Percentiles rank a stretch among this genome's conserved stretches.
Conservation (phyloP, 1,140 invertebrate species). For the Cephus cinctus region DNA sequence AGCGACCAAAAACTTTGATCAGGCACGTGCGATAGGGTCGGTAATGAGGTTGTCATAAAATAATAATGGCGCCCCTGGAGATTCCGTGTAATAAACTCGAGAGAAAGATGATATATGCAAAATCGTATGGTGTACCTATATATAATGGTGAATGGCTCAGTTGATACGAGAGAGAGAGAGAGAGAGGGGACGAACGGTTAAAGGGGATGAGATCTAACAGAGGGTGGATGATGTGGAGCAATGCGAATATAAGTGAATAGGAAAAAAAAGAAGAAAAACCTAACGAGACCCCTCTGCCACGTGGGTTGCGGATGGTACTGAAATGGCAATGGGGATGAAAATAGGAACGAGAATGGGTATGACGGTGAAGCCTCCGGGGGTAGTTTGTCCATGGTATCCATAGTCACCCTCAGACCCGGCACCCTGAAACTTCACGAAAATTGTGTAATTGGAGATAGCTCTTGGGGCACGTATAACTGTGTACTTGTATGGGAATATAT, state of each 20-base stretch:
- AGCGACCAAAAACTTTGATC: too few species aligned
- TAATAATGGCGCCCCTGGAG: too few species aligned
- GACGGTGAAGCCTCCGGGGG: slow-evolving; percentile 32
- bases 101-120: too few species aligned
- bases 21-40: too few species aligned
- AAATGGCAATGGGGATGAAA: slow-evolving; percentile 17
- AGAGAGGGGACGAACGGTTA: slow-evolving; percentile 16
- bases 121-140: too few species aligned
- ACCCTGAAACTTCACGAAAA: slow-evolving; percentile 43
- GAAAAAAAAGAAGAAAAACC: slow-evolving; percentile 43
- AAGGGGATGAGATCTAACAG: slow-evolving; percentile 12
- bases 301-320: slow-evolving; percentile 2
- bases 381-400: slow-evolving; percentile 29
- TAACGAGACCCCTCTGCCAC: slow-evolving; percentile 36
- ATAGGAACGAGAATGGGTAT: slow-evolving; percentile 27
- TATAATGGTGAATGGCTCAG: slow-evolving; percentile 13
- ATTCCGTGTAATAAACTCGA: too few species aligned
- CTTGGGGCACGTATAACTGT: too few species aligned
- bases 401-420: slow-evolving; percentile 26
- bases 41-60: too few species aligned
- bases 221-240: slow-evolving; percentile 14
- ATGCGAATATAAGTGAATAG: slow-evolving; percentile 40
- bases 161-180: slow-evolving; percentile 15
- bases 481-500: too few species aligned
- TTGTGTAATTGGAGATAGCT: slow-evolving; percentile 47